Evolutionary conservation across 2,888 invertebrate genomes (phyloP).

Genomic region (Scrobipalpa costella): DNA sequence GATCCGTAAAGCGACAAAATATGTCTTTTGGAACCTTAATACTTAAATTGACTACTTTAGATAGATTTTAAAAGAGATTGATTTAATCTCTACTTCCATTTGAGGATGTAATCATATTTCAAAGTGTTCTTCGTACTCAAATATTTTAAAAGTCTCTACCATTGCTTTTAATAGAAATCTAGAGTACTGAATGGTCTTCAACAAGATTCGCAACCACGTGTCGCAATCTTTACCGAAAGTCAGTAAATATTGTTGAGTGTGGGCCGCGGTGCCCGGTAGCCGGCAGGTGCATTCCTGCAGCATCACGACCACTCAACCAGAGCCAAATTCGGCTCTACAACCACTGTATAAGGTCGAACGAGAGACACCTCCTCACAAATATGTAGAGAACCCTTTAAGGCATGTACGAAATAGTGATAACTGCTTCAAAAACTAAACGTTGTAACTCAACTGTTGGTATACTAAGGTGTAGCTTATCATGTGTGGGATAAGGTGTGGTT

Average conservation of each 20-base stretch:
- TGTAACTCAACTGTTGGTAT: slow-evolving; percentile 40
- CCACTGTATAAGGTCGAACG: slow-evolving; percentile 54
- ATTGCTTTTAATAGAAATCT: neutral
- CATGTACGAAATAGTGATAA: slow-evolving; percentile 68
- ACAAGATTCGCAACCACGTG: slow-evolving; percentile 21
- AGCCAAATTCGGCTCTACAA: slow-evolving; percentile 50
- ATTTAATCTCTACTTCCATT: no score
- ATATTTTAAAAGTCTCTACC: neutral
- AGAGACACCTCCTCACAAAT: slow-evolving; percentile 57
- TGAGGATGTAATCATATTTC: no score
- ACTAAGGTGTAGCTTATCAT: neutral
- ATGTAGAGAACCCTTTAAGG: slow-evolving; percentile 72
- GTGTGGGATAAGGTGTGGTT: slow-evolving; percentile 43
- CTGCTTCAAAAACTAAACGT: slow-evolving; percentile 39
- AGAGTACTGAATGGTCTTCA: neutral
- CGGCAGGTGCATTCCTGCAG: slow-evolving; percentile 65
- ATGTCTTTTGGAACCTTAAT: no score
- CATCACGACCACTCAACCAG: slow-evolving; percentile 24
- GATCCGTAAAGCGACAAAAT: no score
- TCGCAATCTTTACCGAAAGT: slow-evolving; percentile 19
- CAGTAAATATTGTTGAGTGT: slow-evolving; percentile 25
- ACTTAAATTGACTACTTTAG: no score
- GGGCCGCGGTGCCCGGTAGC: slow-evolving; percentile 52
- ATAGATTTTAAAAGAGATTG: no score
- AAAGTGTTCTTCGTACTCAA: no score